These are phyloP conservation scores for Heliornis fulica DNA, from an alignment of 2,113 vertebrate species.

Conservation along the genomic window DNA sequence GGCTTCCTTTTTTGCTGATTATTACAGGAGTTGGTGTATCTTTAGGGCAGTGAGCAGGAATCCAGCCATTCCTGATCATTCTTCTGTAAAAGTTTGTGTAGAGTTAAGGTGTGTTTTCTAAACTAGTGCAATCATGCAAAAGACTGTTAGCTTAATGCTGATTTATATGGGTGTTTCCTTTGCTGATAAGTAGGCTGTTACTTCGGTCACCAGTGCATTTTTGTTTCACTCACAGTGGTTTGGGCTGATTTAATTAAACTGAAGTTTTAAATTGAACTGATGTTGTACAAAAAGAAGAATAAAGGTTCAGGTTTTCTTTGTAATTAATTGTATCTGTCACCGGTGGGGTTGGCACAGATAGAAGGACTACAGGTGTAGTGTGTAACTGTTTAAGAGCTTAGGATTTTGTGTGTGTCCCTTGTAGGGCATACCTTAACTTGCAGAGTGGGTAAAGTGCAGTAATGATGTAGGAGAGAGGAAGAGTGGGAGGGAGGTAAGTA, in stretches of 20 bases:
- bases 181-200: neutral
- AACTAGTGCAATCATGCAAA: neutral
- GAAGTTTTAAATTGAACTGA: neutral
- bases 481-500: neutral
- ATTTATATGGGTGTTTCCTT: neutral
- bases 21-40: neutral
- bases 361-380: neutral
- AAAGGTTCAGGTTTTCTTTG: neutral
- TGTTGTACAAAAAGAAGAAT: rapidly evolving
- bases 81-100: neutral
- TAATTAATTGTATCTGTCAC: neutral
- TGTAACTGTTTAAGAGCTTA: neutral
- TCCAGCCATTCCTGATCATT: neutral
- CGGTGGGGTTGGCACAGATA: neutral
- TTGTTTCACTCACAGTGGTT: neutral
- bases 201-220: neutral
- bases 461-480: neutral
- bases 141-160: neutral
- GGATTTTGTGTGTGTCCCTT: neutral
- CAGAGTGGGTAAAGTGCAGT: neutral
- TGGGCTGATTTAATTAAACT: neutral
- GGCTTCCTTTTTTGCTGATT: neutral
- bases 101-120: neutral
- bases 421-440: neutral
- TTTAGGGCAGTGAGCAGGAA: neutral